phyloP scores from a whole-genome alignment of 2,888 invertebrate species.

The Drosophila anceps region DNA sequence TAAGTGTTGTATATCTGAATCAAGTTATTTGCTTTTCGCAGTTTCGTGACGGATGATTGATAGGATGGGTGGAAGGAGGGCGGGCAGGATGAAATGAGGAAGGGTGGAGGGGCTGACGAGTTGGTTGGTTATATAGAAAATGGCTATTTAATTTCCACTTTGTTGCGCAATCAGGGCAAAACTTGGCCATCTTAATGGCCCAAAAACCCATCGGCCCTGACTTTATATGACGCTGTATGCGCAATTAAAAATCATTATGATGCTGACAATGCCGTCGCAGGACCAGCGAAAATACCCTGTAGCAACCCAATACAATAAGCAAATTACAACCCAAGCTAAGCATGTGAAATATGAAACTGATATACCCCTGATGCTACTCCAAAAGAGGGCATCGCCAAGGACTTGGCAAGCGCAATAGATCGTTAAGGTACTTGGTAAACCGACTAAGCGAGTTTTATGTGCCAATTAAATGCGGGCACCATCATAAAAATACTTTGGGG shows the following conservation, averaged over 20 bases:
- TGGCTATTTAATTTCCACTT: constrained; percentile 31
- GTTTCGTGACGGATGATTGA: constrained; percentile 28
- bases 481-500: constrained; percentile 52
- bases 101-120: neutral
- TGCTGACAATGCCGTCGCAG: neutral
- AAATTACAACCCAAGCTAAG: no score
- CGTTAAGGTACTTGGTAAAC: constrained; percentile 28
- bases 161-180: constrained; percentile 27
- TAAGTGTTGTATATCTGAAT: constrained; percentile 79
- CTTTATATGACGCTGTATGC: constrained; percentile 28
- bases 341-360: neutral
- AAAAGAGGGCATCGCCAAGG: neutral
- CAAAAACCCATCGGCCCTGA: neutral
- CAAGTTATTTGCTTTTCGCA: constrained; percentile 77
- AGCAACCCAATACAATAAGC: no score
- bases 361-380: neutral
- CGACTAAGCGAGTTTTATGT: constrained; percentile 50
- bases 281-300: neutral
- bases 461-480: constrained; percentile 57
- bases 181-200: constrained; percentile 29
- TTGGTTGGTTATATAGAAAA: neutral
- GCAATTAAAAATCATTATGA: constrained; percentile 54
- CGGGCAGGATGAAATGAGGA: neutral
- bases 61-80: neutral
- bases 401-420: neutral